Evolutionary conservation across 2,113 vertebrate genomes (phyloP).

Genomic region (Probosciger aterrimus): DNA sequence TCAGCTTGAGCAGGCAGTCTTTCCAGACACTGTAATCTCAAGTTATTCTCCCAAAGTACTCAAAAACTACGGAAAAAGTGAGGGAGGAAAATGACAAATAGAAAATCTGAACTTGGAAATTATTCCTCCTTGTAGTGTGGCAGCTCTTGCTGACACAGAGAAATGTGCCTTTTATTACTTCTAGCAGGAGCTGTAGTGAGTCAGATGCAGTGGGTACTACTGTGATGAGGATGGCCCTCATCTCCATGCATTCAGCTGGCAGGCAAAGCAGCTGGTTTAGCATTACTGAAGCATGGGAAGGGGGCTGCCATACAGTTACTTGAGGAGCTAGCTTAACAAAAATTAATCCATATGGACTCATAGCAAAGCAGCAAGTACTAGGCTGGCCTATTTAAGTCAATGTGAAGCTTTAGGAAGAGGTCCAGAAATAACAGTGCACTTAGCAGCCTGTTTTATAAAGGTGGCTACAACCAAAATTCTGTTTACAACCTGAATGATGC

Average conservation of each 20-base stretch:
- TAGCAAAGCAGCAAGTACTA: neutral
- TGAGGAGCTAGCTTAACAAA: neutral
- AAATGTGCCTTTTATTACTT: neutral
- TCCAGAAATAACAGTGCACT: neutral
- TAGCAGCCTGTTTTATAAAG: neutral
- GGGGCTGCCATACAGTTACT: neutral
- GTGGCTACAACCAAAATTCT: neutral
- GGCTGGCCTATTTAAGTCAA: neutral
- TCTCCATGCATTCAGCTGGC: neutral
- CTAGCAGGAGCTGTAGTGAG: conserved; percentile 8
- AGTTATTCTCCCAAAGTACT: neutral
- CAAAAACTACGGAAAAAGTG: neutral
- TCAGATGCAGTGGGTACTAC: conserved; percentile 17
- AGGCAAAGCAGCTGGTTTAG: neutral
- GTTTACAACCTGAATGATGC: neutral
- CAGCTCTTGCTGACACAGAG: neutral
- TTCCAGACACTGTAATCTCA: neutral
- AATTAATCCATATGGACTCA: neutral
- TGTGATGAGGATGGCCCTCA: neutral
- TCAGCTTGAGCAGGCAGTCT: neutral
- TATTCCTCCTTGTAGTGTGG: neutral
- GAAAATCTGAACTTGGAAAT: neutral
- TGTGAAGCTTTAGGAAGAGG: neutral
- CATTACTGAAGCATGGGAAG: neutral
- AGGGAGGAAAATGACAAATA: neutral